Percentiles rank a stretch among this genome's conserved stretches.
Conservation (phyloP, 2,113 vertebrate genomes). For the Scalopus aquaticus region DNA sequence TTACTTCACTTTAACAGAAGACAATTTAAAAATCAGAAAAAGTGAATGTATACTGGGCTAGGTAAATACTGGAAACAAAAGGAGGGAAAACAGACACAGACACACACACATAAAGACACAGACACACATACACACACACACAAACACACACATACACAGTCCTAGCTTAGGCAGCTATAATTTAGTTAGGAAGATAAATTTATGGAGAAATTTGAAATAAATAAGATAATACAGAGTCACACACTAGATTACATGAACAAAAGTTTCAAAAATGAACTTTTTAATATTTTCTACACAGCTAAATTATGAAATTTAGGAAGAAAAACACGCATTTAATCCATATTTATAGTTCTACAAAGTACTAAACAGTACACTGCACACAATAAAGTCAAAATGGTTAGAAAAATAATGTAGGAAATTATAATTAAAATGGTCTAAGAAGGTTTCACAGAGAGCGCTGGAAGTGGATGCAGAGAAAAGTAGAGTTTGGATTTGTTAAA, state of each 20-base stretch:
- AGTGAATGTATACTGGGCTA: not conserved
- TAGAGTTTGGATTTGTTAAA: not conserved
- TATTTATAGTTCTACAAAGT: not conserved
- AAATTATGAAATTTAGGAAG: not conserved
- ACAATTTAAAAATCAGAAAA: slow-evolving; percentile 9
- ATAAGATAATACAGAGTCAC: not conserved
- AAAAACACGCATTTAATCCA: not conserved
- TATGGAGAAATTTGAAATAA: not conserved
- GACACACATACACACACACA: not conserved
- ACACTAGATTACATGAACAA: not conserved
- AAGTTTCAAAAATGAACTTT: not conserved
- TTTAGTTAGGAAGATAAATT: not conserved
- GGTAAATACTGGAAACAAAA: not conserved
- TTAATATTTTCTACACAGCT: not conserved
- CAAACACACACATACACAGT: not conserved
- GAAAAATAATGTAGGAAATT: not conserved
- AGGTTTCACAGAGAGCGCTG: not conserved
- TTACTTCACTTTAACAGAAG: slow-evolving; percentile 26
- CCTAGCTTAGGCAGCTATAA: not conserved
- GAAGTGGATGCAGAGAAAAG: not conserved
- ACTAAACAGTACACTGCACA: not conserved
- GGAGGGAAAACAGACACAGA: not conserved
- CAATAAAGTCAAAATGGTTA: not conserved
- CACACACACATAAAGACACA: not conserved
- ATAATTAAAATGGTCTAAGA: not conserved